phyloP scores from a whole-genome alignment of 2,113 vertebrate genomes.

The Archocentrus centrarchus region DNA sequence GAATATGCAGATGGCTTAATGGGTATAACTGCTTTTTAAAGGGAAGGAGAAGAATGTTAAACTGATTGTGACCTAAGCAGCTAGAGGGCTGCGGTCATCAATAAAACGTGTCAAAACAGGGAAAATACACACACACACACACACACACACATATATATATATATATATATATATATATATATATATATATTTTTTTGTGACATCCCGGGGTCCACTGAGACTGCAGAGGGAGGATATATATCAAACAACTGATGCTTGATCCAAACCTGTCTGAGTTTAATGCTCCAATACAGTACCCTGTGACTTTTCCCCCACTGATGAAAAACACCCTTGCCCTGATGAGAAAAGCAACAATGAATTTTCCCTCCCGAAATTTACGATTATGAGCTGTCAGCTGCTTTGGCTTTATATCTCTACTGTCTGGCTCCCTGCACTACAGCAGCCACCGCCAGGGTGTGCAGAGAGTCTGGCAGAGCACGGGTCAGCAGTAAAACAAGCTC shows the following conservation, averaged over 20 bases:
- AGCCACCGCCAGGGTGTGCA: conserved; percentile 24
- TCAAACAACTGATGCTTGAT: conserved; percentile 24
- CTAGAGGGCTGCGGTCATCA: conserved; percentile 65
- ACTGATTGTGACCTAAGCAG: conserved; percentile 58
- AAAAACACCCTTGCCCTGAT: conserved; percentile 53
- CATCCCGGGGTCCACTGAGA: conserved; percentile 18
- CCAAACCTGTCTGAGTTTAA: conserved; percentile 37
- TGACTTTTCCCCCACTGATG: conserved; percentile 38
- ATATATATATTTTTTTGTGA: background rate
- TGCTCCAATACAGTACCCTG: conserved; percentile 32
- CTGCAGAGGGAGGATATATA: conserved; percentile 21
- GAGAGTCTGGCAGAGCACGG: conserved; percentile 44
- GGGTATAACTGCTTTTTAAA: conserved; percentile 50
- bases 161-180: too few species aligned
- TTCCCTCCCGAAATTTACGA: conserved; percentile 63
- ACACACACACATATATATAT: background rate
- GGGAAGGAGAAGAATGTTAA: conserved; percentile 61
- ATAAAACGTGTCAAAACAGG: conserved; percentile 58
- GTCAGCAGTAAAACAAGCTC: conserved; percentile 62
- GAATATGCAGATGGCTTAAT: conserved; percentile 58
- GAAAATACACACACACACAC: background rate
- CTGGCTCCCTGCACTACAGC: conserved; percentile 45
- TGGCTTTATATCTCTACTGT: conserved; percentile 62
- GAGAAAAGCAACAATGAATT: conserved; percentile 69
- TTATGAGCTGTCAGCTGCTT: conserved; percentile 65